These are phyloP conservation scores for Petrolisthes manimaculis DNA, from an alignment of 2,888 invertebrate species.

Conservation along the genomic window DNA sequence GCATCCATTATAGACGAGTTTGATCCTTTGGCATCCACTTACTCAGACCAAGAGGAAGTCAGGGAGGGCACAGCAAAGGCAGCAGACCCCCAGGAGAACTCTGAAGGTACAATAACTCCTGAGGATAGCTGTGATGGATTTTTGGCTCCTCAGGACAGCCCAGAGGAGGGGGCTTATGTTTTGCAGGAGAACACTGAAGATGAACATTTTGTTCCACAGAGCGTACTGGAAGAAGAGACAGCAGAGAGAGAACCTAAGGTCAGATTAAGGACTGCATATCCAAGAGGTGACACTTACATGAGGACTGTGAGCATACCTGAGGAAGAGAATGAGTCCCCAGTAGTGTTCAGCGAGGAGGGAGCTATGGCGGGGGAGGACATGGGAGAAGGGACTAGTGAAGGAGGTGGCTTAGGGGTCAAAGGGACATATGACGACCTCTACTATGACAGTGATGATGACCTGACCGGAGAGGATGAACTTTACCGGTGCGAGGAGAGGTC, in stretches of 20 bases:
- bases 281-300: neutral
- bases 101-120: neutral
- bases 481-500: neutral
- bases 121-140: neutral
- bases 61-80: neutral
- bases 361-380: neutral
- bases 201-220: too few species aligned
- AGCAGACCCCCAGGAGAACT: neutral
- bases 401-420: neutral
- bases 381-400: neutral
- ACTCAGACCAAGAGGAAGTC: neutral
- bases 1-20: constrained; percentile 47
- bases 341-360: neutral
- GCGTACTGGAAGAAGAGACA: too few species aligned
- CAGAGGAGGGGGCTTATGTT: neutral
- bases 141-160: neutral
- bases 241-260: too few species aligned
- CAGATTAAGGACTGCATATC: too few species aligned
- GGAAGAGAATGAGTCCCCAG: neutral
- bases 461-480: neutral
- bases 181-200: too few species aligned
- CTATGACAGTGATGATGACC: neutral
- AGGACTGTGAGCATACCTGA: neutral
- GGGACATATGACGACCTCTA: neutral
- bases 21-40: constrained; percentile 26